Evolutionary conservation across 2,888 invertebrate species (phyloP).

Genomic region (Melikaiella ostensackeni): DNA sequence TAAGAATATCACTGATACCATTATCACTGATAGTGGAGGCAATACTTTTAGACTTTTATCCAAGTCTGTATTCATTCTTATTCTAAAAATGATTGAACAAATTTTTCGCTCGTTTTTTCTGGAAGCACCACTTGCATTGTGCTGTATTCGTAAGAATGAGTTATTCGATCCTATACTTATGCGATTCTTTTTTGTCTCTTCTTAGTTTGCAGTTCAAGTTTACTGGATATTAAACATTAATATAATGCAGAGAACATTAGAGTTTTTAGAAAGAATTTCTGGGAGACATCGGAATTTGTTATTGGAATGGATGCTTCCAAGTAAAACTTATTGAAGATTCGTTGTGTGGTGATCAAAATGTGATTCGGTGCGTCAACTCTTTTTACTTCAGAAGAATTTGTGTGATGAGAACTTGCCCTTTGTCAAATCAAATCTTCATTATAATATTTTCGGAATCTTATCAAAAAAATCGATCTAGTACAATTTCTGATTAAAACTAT

Average conservation of each 20-base stretch:
- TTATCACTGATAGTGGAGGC: too few species aligned
- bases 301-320: background rate
- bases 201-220: constrained; percentile 1
- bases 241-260: background rate
- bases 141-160: background rate
- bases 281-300: background rate
- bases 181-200: background rate
- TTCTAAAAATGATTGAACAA: background rate
- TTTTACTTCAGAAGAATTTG: background rate
- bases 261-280: background rate
- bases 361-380: constrained; percentile 7
- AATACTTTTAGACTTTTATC: too few species aligned
- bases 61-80: too few species aligned
- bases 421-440: background rate
- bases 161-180: background rate
- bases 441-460: background rate
- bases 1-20: too few species aligned
- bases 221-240: background rate
- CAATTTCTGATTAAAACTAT: background rate
- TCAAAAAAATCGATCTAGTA: background rate
- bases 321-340: background rate
- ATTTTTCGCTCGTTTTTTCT: background rate
- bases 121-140: background rate
- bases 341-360: constrained; percentile 1
- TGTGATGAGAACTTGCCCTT: background rate